Evolutionary conservation across 2,797 vertebrate species (phyloP).

Genomic region (Yasuhikotakia modesta): DNA sequence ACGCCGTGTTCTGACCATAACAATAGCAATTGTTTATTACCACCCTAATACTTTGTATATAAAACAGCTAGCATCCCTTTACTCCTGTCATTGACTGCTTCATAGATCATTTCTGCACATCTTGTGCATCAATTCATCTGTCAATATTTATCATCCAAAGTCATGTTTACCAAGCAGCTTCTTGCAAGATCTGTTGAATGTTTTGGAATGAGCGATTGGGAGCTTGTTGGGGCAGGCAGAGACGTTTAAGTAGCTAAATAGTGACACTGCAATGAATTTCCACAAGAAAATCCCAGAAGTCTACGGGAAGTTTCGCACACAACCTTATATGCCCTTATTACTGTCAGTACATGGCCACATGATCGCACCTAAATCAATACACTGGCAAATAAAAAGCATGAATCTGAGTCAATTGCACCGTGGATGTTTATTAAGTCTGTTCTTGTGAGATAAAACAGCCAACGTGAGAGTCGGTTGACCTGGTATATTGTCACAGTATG

Average conservation of each 20-base stretch:
- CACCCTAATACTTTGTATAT: neutral
- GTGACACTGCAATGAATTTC: neutral
- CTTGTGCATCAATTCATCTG: constrained; percentile 13
- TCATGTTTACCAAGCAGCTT: constrained; percentile 5
- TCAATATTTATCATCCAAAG: constrained; percentile 20
- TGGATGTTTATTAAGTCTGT: constrained; percentile 9
- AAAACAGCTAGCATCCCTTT: constrained; percentile 11
- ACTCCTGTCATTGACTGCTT: constrained; percentile 18
- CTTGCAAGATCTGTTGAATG: neutral
- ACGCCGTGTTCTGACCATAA: neutral
- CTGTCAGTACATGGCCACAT: constrained; percentile 15
- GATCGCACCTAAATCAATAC: constrained; percentile 27
- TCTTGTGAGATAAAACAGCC: neutral
- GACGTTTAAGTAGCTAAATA: neutral
- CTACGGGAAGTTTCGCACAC: constrained; percentile 10
- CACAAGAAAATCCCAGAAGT: constrained; percentile 13
- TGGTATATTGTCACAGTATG: constrained; percentile 38
- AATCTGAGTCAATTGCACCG: neutral
- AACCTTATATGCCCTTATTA: constrained; percentile 23
- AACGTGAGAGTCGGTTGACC: constrained; percentile 21
- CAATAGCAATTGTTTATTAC: neutral
- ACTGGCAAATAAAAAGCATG: constrained; percentile 24
- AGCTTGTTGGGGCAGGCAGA: neutral
- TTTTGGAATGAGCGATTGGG: constrained; percentile 4
- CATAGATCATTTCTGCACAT: constrained; percentile 30